Percentiles rank a stretch among this genome's conserved stretches.
These are phyloP conservation scores for Montipora foliosa DNA, from an alignment of 64 coral and sea anemone species.

Conservation along the genomic window DNA sequence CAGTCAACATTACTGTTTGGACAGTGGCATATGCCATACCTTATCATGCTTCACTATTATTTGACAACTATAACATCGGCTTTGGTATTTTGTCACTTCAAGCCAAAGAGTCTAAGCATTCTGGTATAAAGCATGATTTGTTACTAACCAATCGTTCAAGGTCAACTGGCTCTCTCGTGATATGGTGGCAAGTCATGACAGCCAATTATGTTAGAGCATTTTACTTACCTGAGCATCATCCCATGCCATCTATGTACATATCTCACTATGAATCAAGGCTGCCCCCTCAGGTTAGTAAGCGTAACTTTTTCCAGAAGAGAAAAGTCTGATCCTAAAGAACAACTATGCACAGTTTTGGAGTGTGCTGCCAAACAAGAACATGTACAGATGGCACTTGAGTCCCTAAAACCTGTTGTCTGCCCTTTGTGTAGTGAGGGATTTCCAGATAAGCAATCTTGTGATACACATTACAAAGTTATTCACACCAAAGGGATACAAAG, in stretches of 20 bases:
- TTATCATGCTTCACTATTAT: constrained; percentile 49
- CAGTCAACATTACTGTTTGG: constrained; percentile 58
- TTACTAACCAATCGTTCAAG: constrained; percentile 36
- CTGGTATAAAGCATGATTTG: background rate
- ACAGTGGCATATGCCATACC: constrained; percentile 46
- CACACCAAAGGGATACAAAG: background rate
- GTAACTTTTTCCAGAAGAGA: background rate
- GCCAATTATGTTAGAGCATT: constrained; percentile 61
- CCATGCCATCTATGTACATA: constrained; percentile 17
- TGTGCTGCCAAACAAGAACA: constrained; percentile 36
- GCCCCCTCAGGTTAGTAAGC: constrained; percentile 45
- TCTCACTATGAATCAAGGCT: constrained; percentile 59
- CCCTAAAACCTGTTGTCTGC: background rate
- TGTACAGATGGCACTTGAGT: background rate
- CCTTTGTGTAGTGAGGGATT: constrained; percentile 11
- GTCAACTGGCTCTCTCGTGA: constrained; percentile 12
- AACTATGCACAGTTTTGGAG: constrained; percentile 2
- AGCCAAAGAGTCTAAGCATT: too few relatives aligned
- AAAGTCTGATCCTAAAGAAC: constrained; percentile 1
- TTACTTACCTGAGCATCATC: background rate
- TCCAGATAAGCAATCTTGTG: background rate
- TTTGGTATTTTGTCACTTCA: constrained; percentile 41
- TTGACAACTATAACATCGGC: constrained; percentile 45
- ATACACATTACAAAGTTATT: background rate
- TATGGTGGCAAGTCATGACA: constrained; percentile 69